These are phyloP conservation scores for Discoglossus pictus DNA, from an alignment of 2,797 vertebrate species.

Conservation along the genomic window DNA sequence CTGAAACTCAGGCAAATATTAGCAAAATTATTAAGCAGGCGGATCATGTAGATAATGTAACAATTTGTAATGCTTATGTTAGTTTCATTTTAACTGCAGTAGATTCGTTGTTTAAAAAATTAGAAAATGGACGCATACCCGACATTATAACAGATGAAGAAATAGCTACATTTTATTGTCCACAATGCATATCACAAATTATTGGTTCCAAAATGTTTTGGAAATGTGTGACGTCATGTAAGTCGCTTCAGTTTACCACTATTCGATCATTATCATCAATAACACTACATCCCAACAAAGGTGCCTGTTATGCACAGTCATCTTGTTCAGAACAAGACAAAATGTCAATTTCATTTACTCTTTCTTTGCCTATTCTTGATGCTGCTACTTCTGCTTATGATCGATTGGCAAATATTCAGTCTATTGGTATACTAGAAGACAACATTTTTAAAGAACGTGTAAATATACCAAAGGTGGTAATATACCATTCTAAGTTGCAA, in stretches of 20 bases:
- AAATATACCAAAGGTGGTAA: not conserved
- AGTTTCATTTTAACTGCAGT: conserved; percentile 6
- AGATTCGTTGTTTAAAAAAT: not conserved
- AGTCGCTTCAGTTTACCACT: conserved; percentile 2
- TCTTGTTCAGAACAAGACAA: not conserved
- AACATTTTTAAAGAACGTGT: conserved; percentile 16
- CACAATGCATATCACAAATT: conserved; percentile 3
- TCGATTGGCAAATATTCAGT: conserved; percentile 6
- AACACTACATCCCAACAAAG: conserved; percentile 14
- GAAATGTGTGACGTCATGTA: conserved; percentile 14
- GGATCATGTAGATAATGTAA: not conserved
- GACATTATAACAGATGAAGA: conserved; percentile 14
- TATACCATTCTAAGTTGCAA: not conserved
- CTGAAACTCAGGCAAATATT: too few species aligned
- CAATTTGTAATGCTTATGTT: conserved; percentile 1
- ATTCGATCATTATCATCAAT: conserved; percentile 8
- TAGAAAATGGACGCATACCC: conserved; percentile 6
- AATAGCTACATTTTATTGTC: conserved; percentile 3
- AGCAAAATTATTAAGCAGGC: not conserved
- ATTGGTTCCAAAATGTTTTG: conserved; percentile 6
- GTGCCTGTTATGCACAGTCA: not conserved
- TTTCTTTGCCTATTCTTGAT: conserved; percentile 9
- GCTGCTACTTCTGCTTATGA: conserved; percentile 14
- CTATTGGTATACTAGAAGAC: conserved; percentile 3
- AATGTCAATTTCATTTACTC: conserved; percentile 19